Evolutionary conservation across 2,888 invertebrate species (phyloP), one percentile per base, ranked within the genome.

Genomic region (Leptarthrus brevirostris): DNA sequence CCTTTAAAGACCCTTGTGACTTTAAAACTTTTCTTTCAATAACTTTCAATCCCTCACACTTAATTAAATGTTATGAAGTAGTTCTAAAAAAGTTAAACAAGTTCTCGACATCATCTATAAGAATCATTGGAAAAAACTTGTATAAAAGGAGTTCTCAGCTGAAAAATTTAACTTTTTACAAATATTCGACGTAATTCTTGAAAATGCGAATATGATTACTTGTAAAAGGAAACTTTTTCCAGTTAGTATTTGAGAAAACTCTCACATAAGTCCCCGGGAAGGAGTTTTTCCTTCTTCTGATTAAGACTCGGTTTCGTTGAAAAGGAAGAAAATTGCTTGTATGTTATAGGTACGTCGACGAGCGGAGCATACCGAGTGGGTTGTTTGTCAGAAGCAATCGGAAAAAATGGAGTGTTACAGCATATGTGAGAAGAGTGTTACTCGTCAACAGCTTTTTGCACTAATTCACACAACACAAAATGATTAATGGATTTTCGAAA

Each of bases 401-500:
- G 16, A 66, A 52, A 22, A 52, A 52, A 52, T 6, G 8, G 18
- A 36, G 36, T 3, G 4, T 12, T 18, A 47, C 64, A 26, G 47
- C 64, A 66, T 66, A 66, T 66, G 64, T 24, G 47, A 14, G 52
- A 22, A 52, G 52, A 44, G 47, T 22, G 34, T 66, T 44, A 47
- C 26, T 47, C 47, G 64, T 66, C 64, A 47, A 66, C 64, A 66
- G 47, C 47, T n/a, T 47, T 66, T 47, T 66, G 24, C 64, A 66
- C 64, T 66, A 66, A 66, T 66, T 66, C 64, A 40, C 61, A 61
- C 61, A 44, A 61, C 24, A 34, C n/a, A 44, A 66, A 66, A 66
- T 66, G 64, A 66, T 66, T 66, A 66, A 66, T 66, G 64, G 47
- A 66, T 22, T 66, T 66, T 47, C 64, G 16, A 47, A 47, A 22